Percentiles rank a stretch among this genome's conserved stretches.
These are phyloP conservation scores for Schizotus pectinicornis DNA, from an alignment of 2,888 invertebrate species.

Conservation along the genomic window DNA sequence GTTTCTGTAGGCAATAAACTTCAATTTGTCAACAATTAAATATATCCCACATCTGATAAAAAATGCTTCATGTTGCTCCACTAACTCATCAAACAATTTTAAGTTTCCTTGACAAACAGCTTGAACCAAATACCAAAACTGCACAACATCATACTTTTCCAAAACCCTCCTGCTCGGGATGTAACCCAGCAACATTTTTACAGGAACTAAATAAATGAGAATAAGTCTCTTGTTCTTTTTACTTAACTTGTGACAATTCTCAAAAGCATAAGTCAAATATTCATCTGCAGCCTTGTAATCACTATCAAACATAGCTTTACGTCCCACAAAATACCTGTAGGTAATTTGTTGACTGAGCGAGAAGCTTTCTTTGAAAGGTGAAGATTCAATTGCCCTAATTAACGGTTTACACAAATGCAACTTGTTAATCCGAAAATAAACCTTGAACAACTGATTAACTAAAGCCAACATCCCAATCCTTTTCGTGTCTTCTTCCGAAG, in stretches of 20 bases:
- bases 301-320: conserved; percentile 98
- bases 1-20: conserved; percentile 94
- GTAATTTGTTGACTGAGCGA: conserved; percentile 93
- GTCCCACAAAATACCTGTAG: conserved; percentile 95
- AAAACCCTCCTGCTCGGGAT: conserved; percentile 86
- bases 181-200: conserved; percentile 95
- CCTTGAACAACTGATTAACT: conserved; percentile 96
- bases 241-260: conserved; percentile 82
- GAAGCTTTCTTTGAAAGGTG: conserved; percentile 87
- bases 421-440: conserved; percentile 82
- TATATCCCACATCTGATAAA: conserved; percentile 98
- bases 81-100: conserved; percentile 78
- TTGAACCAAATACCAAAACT: conserved; percentile 88
- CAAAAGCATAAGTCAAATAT: conserved; percentile 90
- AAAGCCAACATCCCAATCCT: conserved; percentile 94
- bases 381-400: conserved; percentile 94
- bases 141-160: conserved; percentile 86
- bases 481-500: conserved; percentile 90
- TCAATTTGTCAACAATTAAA: conserved; percentile 94
- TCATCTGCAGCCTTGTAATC: conserved; percentile 94
- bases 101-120: conserved; percentile 92
- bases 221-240: conserved; percentile 89
- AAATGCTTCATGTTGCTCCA: conserved; percentile 87
- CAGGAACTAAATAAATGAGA: conserved; percentile 93
- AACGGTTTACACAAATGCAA: conserved; percentile 91